Evolutionary conservation across 2,113 vertebrate genomes (phyloP).

Genomic region (Oryzias javanicus): DNA sequence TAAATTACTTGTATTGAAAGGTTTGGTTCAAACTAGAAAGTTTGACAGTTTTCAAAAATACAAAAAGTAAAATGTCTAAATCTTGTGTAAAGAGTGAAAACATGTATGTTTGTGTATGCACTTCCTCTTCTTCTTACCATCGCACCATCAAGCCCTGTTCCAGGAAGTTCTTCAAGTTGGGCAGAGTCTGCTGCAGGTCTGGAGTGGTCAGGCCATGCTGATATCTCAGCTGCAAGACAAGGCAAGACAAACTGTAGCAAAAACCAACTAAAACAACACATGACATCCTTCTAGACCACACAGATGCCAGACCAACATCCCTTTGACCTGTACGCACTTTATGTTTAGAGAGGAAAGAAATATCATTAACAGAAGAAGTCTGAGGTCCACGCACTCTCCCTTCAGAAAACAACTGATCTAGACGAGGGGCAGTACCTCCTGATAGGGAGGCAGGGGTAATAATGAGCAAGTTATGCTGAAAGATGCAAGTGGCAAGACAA

Average conservation of each 20-base stretch:
- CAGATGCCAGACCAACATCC: neutral
- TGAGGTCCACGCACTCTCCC: constrained; percentile 56
- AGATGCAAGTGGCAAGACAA: constrained; percentile 53
- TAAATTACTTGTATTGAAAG: too few species aligned
- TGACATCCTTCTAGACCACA: constrained; percentile 2
- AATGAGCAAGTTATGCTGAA: constrained; percentile 59
- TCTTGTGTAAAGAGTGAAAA: too few species aligned
- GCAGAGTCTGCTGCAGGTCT: constrained; percentile 94
- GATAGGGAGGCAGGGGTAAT: constrained; percentile 51
- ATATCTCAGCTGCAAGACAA: constrained; percentile 87
- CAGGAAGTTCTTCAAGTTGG: constrained; percentile 96
- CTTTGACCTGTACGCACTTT: constrained; percentile 23
- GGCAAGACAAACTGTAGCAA: constrained; percentile 28
- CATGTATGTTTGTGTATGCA: neutral
- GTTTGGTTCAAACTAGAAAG: too few species aligned
- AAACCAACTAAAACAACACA: constrained; percentile 42
- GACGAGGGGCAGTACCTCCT: constrained; percentile 53
- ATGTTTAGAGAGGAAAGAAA: constrained; percentile 40
- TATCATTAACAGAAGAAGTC: constrained; percentile 37
- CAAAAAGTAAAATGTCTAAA: too few species aligned
- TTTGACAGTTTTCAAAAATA: too few species aligned
- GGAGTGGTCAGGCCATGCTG: constrained; percentile 94
- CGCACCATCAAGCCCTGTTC: constrained; percentile 93
- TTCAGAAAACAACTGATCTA: constrained; percentile 56
- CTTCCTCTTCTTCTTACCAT: constrained; percentile 81